Evolutionary conservation across 2,113 vertebrate genomes (phyloP).

Genomic region (Oreotrochilus melanogaster): DNA sequence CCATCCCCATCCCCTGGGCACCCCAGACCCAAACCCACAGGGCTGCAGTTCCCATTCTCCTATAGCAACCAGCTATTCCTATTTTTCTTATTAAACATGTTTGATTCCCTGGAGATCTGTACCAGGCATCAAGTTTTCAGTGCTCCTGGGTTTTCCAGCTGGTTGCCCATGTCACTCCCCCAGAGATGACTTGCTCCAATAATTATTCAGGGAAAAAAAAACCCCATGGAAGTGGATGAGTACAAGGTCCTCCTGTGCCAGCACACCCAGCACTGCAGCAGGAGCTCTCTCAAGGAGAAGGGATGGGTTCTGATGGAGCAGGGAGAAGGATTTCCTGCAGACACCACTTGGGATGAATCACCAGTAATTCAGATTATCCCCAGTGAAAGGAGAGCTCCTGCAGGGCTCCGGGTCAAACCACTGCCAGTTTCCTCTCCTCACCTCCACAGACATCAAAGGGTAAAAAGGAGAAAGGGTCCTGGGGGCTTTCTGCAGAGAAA

Average conservation of each 20-base stretch:
- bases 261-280: not conserved
- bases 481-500: not conserved
- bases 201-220: not conserved
- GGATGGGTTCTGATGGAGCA: not conserved
- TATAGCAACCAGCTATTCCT: not conserved
- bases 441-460: not conserved
- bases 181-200: not conserved
- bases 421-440: not conserved
- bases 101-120: not conserved
- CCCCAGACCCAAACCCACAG: not conserved
- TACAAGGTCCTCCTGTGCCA: not conserved
- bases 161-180: not conserved
- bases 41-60: not conserved
- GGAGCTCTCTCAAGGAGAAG: not conserved
- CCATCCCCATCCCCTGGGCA: not conserved
- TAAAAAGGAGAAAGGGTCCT: not conserved
- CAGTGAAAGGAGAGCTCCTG: not conserved
- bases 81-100: rapidly evolving
- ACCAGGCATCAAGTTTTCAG: not conserved
- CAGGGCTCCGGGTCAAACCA: not conserved
- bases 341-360: not conserved
- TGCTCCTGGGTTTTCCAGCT: not conserved
- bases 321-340: not conserved
- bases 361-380: rapidly evolving
- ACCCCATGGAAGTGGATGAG: rapidly evolving